Base-by-base conservation (phyloP, 2,888 invertebrate species). In the Hirtodrosophila alboralis region DNA sequence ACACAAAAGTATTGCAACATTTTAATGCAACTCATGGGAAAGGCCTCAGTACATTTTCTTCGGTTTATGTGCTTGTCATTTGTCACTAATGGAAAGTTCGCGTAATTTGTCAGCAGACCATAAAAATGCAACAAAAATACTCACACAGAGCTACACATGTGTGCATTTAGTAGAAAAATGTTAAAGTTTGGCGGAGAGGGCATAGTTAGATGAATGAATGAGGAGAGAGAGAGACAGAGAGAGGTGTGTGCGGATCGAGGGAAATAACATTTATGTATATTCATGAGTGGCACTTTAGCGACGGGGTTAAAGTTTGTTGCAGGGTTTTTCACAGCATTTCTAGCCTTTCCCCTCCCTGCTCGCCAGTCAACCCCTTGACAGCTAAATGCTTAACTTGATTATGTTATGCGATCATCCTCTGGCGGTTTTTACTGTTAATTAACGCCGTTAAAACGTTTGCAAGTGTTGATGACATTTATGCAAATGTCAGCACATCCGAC, bases 61-160 rank as follows among this genome's bases (percentile, higher is more conserved):
- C 34, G 13, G n/a, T 28, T 18, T 40, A 5, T 27, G 3, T 7
- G 47, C 53, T 49, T 27, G 48, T 26, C 37, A 36, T 44, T 63
- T 49, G 48, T 49, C 62, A 69, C 84, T 80, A 84, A 80, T 84
- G 80, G 68, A 84, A 80, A 84, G 63, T 70, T 84, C 63, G 58
- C 68, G 75, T 76, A 80, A 80, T 83, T 79, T 80, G 80, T 72
- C 84, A 79, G 75, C 80, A 84, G 84, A 77, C 80, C 75, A 73
- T 75, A 73, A 80, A 78, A 78, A 80, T 43, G 45, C 71, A 61
- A 63, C 36, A 59, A 31, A 36, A 34, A 18, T 37, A 57, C 27
- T 23, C 7, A 36, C 18, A 56, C 13, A 57, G 1, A 10, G 21
- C 40, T 8, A 49, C 36, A 47, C 36, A 59, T 43, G 41, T 70